phyloP scores from a whole-genome alignment of 2,888 invertebrate genomes.

The Kryphioiulus occultus region DNA sequence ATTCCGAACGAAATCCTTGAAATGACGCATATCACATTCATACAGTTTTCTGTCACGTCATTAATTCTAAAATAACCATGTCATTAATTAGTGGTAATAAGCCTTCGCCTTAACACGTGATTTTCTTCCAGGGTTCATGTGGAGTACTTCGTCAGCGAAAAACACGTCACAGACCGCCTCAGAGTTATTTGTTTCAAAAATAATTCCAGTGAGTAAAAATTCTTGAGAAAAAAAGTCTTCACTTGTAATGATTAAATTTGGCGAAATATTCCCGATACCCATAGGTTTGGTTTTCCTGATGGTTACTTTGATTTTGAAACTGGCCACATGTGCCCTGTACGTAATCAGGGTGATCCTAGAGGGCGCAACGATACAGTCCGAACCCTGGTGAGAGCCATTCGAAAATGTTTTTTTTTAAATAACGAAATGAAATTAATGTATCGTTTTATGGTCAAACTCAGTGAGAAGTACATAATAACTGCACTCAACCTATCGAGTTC shows the following conservation, averaged over 20 bases:
- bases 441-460: background rate
- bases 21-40: no score
- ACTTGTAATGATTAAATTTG: background rate
- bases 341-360: conserved; percentile 45
- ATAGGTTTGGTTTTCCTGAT: conserved; percentile 43
- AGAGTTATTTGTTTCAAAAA: conserved; percentile 45
- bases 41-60: no score
- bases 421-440: background rate
- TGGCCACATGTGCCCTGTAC: conserved; percentile 48
- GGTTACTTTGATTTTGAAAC: conserved; percentile 43
- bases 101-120: background rate
- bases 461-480: conserved; percentile 47
- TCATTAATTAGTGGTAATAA: background rate
- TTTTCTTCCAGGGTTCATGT: conserved; percentile 47
- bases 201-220: conserved; percentile 47
- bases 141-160: conserved; percentile 51
- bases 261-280: background rate
- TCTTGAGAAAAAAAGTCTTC: background rate
- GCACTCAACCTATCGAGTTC: conserved; percentile 44
- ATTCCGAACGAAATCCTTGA: no score
- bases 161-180: conserved; percentile 42
- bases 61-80: background rate
- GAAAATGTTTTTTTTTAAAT: background rate
- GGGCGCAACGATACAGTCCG: background rate
- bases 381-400: conserved; percentile 37